These are phyloP conservation scores for Dendrophyllia cribrosa DNA, from an alignment of 64 coral and sea anemone species.

Conservation along the genomic window DNA sequence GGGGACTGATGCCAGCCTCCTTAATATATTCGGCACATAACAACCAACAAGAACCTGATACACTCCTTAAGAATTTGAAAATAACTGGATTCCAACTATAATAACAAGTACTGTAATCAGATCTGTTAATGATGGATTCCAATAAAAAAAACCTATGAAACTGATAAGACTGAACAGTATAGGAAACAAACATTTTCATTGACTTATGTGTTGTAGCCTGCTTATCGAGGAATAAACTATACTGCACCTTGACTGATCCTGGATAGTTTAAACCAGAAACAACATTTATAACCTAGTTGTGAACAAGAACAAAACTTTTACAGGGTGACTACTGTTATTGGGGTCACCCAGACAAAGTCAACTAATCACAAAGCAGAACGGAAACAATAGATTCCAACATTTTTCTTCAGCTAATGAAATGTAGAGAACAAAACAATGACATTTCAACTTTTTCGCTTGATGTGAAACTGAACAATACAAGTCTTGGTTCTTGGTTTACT, in stretches of 20 bases:
- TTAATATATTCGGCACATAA: neutral
- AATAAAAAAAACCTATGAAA: neutral
- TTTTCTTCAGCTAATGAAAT: neutral
- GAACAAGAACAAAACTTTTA: constrained; percentile 1
- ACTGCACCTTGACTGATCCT: too few relatives aligned
- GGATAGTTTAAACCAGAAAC: constrained; percentile 1
- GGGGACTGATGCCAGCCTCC: constrained; percentile 1
- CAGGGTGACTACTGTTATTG: neutral
- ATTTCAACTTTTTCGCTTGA: neutral
- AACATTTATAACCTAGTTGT: neutral
- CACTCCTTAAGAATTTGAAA: constrained; percentile 15
- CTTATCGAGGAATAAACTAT: too few relatives aligned
- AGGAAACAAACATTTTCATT: neutral
- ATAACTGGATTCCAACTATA: constrained; percentile 12
- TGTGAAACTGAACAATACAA: constrained; percentile 1
- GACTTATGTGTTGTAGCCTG: neutral
- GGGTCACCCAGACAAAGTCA: neutral
- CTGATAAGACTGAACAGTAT: neutral
- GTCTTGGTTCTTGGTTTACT: neutral
- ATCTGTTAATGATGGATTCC: neutral
- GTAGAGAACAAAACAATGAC: constrained; percentile 13
- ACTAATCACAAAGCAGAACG: neutral
- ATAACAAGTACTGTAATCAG: constrained; percentile 8
- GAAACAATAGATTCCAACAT: constrained; percentile 16
- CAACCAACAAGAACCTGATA: constrained; percentile 5